Conservation (phyloP, 2,113 vertebrate genomes). For the Oreochromis aureus region DNA sequence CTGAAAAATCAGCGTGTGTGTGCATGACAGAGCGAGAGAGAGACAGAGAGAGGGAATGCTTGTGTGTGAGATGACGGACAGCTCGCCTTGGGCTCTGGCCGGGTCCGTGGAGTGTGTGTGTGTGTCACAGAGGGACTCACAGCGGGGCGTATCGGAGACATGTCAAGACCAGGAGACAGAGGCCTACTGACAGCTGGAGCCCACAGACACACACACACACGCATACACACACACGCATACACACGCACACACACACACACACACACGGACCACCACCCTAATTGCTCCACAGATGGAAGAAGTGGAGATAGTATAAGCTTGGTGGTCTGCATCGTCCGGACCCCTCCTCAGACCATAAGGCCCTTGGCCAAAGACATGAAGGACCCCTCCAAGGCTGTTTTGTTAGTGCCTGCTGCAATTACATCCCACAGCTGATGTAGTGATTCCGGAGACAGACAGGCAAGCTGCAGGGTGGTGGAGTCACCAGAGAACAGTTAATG, state of each 20-base stretch:
- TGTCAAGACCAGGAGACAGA: slow-evolving; percentile 70
- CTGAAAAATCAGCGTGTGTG: slow-evolving; percentile 16
- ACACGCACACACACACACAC: slow-evolving; percentile 14
- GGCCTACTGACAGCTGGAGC: slow-evolving; percentile 72
- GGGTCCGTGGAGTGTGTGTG: slow-evolving; percentile 36
- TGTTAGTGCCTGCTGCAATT: slow-evolving; percentile 66
- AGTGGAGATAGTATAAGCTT: slow-evolving; percentile 28
- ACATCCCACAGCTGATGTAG: slow-evolving; percentile 63
- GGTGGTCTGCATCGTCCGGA: slow-evolving; percentile 22
- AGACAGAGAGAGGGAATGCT: not conserved
- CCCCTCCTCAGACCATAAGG: slow-evolving; percentile 44
- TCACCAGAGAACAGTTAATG: slow-evolving; percentile 10
- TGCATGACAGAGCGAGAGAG: not conserved
- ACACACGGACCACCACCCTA: slow-evolving; percentile 43
- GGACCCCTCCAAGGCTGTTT: slow-evolving; percentile 64
- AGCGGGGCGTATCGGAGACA: slow-evolving; percentile 64
- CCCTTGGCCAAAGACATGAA: slow-evolving; percentile 57
- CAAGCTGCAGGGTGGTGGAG: slow-evolving; percentile 29
- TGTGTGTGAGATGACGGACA: slow-evolving; percentile 57
- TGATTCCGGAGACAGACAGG: not conserved
- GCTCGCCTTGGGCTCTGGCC: slow-evolving; percentile 51
- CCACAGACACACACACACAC: slow-evolving; percentile 13
- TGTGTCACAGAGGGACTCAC: slow-evolving; percentile 61
- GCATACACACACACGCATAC: no score
- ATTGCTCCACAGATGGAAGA: slow-evolving; percentile 61